Evolutionary conservation across 35 echinoderm and acorn worm species (phyloP), one percentile per base, ranked within the genome.

Genomic region (Nesometra sesokonis): DNA sequence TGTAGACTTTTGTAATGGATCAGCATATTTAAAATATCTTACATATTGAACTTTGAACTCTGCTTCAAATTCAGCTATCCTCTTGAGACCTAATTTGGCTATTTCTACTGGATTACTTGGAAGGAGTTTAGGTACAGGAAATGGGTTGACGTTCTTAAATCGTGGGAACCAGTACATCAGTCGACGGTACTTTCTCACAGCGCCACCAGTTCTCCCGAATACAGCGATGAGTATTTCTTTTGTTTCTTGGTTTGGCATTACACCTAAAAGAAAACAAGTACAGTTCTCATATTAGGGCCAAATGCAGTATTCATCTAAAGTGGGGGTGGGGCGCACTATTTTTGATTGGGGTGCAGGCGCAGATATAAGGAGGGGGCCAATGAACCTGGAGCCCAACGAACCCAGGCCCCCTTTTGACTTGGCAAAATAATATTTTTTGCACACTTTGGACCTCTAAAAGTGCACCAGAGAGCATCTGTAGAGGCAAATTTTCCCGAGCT

Each of bases 161-260:
- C 94, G 93, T 32, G 92, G 92, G 78, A 99, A 99, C 96, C 96
- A 99, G 85, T 99, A 99, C 92, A 99, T 93, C 35, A 99, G 81
- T 46, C 96, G 77, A 36, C 92, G 92, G 88, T 94, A 93, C 85
- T 99, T 99, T 90, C 91, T 99, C 77, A 99, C 82, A 29, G 96
- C 93, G 80, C 91, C 87, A 15, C 93, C 90, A 32, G 87, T 85
- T 38, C 85, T 82, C 27, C 96, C 96, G 86, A 99, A 99, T 2
- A 88, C 88, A 17, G 87, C 57, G 46, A 93, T 46, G 9, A 99
- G 57, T 34, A 99, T 91, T 30, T 88, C 87, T 82, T 92, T 94
- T 43, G 96, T 99, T 78, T 87, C 88, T n/a, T 92, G 91, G 86
- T 99, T 94, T 90, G 96, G 96, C 85, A 99, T 91, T 29, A 99